A percentile compares a stretch with the other conserved stretches of the same genome.
Conservation (phyloP, 2,888 invertebrate genomes). For the Ryuthela nishihirai region DNA sequence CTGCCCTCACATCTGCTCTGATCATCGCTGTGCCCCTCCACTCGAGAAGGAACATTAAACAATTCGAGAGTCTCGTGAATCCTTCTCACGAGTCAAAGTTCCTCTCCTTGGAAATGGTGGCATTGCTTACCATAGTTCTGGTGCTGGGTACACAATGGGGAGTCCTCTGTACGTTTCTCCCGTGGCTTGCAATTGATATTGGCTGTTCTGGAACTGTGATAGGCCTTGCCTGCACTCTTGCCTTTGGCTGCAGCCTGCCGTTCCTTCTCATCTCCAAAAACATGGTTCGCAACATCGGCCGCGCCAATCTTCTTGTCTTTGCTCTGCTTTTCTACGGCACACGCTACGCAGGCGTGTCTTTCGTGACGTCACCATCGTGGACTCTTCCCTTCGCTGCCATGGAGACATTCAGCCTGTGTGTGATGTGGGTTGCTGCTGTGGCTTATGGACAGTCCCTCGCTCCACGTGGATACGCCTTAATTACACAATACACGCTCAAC, state of each 20-base stretch:
- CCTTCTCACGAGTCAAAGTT: conserved; percentile 15
- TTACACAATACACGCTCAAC: conserved; percentile 40
- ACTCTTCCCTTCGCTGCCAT: conserved; percentile 42
- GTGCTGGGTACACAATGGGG: conserved; percentile 75
- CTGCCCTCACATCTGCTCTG: conserved; percentile 39
- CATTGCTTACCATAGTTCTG: conserved; percentile 55
- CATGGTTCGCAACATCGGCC: conserved; percentile 40
- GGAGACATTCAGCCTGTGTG: conserved; percentile 40
- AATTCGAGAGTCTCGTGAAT: conserved; percentile 9
- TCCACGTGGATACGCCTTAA: conserved; percentile 29
- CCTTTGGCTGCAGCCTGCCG: conserved; percentile 36
- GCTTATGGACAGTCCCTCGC: conserved; percentile 57
- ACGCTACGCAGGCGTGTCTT: conserved; percentile 48
- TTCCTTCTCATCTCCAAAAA: conserved; percentile 41
- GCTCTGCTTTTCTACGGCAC: conserved; percentile 42
- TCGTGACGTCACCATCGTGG: conserved; percentile 35
- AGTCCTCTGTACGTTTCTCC: conserved; percentile 71
- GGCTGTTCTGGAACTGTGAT: conserved; percentile 28
- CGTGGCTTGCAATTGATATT: conserved; percentile 34
- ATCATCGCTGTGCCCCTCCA: conserved; percentile 40
- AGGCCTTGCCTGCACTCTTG: conserved; percentile 35
- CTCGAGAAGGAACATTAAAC: conserved; percentile 6
- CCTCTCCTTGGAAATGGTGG: conserved; percentile 22
- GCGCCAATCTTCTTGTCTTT: conserved; percentile 40
- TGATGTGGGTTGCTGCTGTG: conserved; percentile 42